phyloP scores from a whole-genome alignment of 2,113 vertebrate species.

The Drymodes brunneopygia region DNA sequence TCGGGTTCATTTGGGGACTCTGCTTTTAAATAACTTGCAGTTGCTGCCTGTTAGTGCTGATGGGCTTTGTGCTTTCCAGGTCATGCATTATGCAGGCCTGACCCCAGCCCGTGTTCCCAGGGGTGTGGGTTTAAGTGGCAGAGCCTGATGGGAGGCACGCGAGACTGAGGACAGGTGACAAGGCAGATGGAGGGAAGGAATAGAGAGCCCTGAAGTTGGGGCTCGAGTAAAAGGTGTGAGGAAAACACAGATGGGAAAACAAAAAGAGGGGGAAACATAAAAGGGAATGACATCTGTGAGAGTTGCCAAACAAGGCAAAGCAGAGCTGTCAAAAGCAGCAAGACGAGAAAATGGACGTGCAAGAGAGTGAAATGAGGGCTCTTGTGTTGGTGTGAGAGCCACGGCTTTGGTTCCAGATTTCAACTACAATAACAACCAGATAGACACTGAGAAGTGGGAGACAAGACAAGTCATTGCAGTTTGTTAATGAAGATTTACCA shows the following conservation, averaged over 20 bases:
- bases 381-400: background rate
- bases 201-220: background rate
- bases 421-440: background rate
- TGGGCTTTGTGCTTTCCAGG: conserved; percentile 8
- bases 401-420: background rate
- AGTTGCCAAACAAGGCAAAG: background rate
- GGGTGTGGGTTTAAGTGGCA: background rate
- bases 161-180: background rate
- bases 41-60: background rate
- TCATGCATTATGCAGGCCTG: background rate
- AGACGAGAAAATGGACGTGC: background rate
- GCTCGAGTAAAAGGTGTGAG: background rate
- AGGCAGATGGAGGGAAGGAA: background rate
- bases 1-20: background rate
- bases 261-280: background rate
- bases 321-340: background rate
- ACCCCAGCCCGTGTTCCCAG: background rate
- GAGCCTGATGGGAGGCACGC: rapidly evolving
- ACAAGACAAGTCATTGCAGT: background rate
- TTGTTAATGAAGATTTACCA: background rate
- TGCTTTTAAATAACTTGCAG: background rate
- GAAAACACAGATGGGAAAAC: conserved; percentile 3
- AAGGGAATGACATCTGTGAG: background rate
- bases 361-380: background rate
- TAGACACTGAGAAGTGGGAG: background rate